Conservation (phyloP, 1,140 invertebrate species). For the Bombus vancouverensis region DNA sequence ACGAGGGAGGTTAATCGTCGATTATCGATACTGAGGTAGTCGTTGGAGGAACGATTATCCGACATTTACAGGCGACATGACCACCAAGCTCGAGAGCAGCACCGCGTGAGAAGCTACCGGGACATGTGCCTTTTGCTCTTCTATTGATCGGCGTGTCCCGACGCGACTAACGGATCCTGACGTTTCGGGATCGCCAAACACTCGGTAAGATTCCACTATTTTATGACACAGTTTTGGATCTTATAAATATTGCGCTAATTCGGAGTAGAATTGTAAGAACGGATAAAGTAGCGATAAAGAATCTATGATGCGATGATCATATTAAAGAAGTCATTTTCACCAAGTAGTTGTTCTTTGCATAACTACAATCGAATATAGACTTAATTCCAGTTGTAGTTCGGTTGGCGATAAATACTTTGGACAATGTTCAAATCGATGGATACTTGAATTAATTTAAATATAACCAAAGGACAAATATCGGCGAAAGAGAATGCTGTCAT, state of each 20-base stretch:
- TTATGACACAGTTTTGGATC: not conserved
- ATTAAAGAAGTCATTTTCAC: not conserved
- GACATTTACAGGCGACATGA: conserved; percentile 10
- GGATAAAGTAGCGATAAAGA: not conserved
- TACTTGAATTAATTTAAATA: too few relatives aligned
- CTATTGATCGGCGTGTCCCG: conserved; percentile 74
- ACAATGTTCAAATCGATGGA: not conserved
- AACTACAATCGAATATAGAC: not conserved
- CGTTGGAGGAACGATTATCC: not conserved
- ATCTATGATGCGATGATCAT: too few relatives aligned
- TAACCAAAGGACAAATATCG: too few relatives aligned
- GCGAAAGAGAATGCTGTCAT: too few relatives aligned
- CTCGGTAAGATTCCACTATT: conserved; percentile 52
- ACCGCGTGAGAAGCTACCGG: conserved; percentile 53
- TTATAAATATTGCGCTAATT: too few relatives aligned
- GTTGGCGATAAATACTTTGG: not conserved
- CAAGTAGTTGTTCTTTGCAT: not conserved
- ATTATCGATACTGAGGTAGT: not conserved
- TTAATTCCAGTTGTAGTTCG: not conserved
- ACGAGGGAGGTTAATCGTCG: not conserved
- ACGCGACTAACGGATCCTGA: conserved; percentile 68
- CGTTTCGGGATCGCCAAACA: conserved; percentile 58
- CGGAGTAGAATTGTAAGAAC: not conserved
- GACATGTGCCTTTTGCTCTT: conserved; percentile 72
- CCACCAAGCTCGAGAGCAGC: conserved; percentile 23